These are phyloP conservation scores for Manacus vitellinus DNA, from an alignment of 2,113 vertebrate genomes.

Conservation along the genomic window DNA sequence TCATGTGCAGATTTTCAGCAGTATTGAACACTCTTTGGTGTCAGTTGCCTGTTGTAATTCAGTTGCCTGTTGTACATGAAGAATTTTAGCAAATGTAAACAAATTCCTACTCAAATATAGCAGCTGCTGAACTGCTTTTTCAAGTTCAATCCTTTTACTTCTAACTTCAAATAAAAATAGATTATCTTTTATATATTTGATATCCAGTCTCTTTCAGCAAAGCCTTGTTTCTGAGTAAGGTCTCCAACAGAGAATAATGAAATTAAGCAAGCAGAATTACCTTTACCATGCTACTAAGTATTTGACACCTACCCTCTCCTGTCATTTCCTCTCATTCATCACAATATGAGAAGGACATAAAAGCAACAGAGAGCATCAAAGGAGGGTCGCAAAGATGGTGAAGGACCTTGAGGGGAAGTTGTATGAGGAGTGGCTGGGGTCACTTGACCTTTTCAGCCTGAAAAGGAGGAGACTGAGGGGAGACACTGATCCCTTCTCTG, in stretches of 20 bases:
- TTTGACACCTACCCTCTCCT: neutral
- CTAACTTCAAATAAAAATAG: neutral
- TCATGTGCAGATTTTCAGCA: neutral
- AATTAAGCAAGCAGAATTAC: neutral
- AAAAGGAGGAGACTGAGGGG: neutral
- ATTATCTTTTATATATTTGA: neutral
- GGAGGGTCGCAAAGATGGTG: rapidly evolving
- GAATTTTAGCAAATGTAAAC: rapidly evolving
- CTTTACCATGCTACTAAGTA: neutral
- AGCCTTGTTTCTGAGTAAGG: neutral
- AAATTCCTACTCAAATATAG: neutral
- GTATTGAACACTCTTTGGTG: neutral
- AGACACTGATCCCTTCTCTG: neutral
- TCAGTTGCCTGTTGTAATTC: neutral
- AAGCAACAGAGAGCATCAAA: neutral
- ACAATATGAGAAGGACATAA: neutral
- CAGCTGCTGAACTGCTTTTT: neutral
- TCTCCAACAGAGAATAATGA: neutral
- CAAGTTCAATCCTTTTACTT: neutral
- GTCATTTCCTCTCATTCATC: neutral
- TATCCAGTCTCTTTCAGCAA: neutral
- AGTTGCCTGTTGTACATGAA: neutral
- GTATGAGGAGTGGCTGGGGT: rapidly evolving
- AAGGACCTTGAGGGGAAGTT: rapidly evolving
- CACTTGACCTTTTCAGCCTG: neutral